Evolutionary conservation across 2,797 vertebrate species (phyloP).

Genomic region (Pteropus rufus): DNA sequence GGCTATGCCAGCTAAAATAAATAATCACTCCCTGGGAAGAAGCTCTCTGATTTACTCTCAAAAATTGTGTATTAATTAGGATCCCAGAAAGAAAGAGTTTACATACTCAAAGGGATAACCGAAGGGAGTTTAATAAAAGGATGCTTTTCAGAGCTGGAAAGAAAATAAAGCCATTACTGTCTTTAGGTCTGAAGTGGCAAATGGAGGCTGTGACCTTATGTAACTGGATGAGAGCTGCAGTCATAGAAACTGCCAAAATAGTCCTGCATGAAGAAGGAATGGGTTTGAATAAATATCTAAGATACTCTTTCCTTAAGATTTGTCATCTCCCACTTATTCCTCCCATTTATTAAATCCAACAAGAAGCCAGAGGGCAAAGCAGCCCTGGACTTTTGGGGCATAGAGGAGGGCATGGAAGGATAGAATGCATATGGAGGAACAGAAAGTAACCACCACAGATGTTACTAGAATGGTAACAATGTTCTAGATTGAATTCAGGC

Average conservation of each 20-base stretch:
- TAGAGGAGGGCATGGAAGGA: background rate
- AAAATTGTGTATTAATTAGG: background rate
- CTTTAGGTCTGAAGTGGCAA: background rate
- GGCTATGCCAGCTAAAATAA: background rate
- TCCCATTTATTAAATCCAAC: background rate
- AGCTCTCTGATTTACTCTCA: background rate
- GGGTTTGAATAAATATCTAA: background rate
- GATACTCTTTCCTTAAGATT: background rate
- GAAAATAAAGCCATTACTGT: background rate
- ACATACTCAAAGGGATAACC: background rate
- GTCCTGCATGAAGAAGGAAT: background rate
- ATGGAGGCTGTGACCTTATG: background rate
- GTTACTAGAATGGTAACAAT: background rate
- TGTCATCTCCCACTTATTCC: background rate
- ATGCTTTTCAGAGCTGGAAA: background rate
- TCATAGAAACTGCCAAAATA: background rate
- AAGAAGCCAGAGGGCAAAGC: background rate
- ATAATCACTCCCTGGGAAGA: background rate
- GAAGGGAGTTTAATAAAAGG: background rate
- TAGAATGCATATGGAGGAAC: too few relatives aligned
- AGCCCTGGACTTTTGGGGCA: background rate
- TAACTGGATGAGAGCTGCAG: background rate
- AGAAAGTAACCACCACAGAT: background rate
- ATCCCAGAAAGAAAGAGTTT: background rate
- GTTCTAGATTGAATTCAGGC: background rate